phyloP scores from a whole-genome alignment of 2,797 vertebrate genomes.

The Meda fulgida region DNA sequence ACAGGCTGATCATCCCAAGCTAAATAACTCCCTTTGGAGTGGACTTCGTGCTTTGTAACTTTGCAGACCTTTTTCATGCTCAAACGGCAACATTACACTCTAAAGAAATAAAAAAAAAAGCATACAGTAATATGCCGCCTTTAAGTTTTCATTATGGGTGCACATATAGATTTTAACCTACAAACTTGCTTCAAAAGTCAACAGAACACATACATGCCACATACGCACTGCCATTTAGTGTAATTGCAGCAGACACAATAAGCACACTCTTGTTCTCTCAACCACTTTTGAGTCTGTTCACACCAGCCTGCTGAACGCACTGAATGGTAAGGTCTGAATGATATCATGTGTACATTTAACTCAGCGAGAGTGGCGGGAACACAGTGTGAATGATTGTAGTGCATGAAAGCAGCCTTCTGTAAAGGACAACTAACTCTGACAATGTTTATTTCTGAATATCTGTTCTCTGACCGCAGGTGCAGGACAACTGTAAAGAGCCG shows the following conservation, averaged over 20 bases:
- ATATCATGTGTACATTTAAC: slow-evolving; percentile 24
- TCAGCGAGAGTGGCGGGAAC: neutral
- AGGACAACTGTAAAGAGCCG: neutral
- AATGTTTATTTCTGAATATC: slow-evolving; percentile 32
- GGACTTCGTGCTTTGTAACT: neutral
- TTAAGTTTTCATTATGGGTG: neutral
- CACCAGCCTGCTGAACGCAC: neutral
- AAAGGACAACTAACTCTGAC: neutral
- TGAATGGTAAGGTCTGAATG: slow-evolving; percentile 2
- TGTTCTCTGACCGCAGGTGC: slow-evolving; percentile 9
- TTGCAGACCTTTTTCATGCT: too few species aligned
- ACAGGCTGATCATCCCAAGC: neutral
- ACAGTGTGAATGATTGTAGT: slow-evolving; percentile 20
- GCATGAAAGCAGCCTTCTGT: slow-evolving; percentile 1
- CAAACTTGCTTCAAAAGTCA: neutral
- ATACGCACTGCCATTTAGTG: slow-evolving; percentile 5
- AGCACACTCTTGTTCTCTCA: slow-evolving; percentile 17
- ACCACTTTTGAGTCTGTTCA: neutral
- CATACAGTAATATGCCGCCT: too few species aligned
- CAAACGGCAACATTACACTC: neutral
- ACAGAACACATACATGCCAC: neutral
- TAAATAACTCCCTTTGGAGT: neutral
- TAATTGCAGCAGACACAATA: slow-evolving; percentile 20
- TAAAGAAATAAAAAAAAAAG: too few species aligned
- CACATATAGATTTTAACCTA: neutral